A percentile compares a stretch with the other conserved stretches of the same genome.
phyloP scores from a whole-genome alignment of 1,140 invertebrate species.

The Heterodera carotae region DNA sequence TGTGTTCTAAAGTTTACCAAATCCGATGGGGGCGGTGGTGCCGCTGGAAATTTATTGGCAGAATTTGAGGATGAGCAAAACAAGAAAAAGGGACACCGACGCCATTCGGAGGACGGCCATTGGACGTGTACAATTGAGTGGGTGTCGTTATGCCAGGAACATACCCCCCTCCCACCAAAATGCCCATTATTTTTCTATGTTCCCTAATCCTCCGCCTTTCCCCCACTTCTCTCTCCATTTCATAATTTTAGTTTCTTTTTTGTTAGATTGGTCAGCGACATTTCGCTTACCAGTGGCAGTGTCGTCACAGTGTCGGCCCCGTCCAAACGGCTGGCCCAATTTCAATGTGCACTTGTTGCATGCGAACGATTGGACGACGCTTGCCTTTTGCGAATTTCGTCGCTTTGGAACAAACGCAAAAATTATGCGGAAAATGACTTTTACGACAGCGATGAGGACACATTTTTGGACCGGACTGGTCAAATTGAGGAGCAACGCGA shows the following conservation, averaged over 20 bases:
- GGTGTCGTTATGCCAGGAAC: no score
- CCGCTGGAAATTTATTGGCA: constrained; percentile 66
- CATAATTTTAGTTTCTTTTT: constrained; percentile 18
- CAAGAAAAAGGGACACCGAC: constrained; percentile 15
- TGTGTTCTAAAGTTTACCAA: not conserved
- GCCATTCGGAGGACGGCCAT: constrained; percentile 66
- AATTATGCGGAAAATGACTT: constrained; percentile 86
- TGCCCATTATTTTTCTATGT: not conserved
- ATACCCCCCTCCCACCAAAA: no score
- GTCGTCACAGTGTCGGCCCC: constrained; percentile 33
- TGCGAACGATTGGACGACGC: constrained; percentile 40
- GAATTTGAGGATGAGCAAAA: constrained; percentile 6
- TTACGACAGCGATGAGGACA: constrained; percentile 96
- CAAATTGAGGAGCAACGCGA: constrained; percentile 83
- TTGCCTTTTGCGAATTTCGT: constrained; percentile 32
- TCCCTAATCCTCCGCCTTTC: no score
- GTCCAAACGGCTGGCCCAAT: constrained; percentile 28
- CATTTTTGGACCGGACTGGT: constrained; percentile 90
- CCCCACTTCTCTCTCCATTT: no score
- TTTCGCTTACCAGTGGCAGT: constrained; percentile 29
- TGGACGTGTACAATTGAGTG: constrained; percentile 75
- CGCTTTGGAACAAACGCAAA: constrained; percentile 70
- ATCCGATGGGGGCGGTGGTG: constrained; percentile 74
- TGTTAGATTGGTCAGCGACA: constrained; percentile 40
- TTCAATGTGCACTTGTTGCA: constrained; percentile 35